These are phyloP conservation scores for Encarsia formosa DNA, from an alignment of 2,888 invertebrate species.

Conservation along the genomic window DNA sequence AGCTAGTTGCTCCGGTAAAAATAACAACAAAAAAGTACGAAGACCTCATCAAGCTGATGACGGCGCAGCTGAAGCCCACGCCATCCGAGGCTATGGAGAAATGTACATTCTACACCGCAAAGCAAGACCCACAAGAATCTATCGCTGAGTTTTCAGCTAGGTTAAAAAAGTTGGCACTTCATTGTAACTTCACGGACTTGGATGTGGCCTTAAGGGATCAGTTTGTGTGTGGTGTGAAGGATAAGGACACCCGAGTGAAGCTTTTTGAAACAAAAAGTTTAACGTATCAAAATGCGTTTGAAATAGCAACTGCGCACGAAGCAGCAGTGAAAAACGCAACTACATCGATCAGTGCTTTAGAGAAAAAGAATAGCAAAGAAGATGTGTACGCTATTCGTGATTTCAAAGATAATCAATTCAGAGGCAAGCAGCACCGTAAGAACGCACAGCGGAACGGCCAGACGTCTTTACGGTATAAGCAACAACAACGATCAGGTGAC, in stretches of 20 bases:
- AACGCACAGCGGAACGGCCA: background rate
- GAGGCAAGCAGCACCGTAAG: background rate
- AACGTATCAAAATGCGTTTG: constrained; percentile 1
- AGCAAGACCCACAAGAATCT: no score
- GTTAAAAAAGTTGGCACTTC: constrained; percentile 20
- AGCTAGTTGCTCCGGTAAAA: constrained; percentile 27
- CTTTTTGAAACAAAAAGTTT: constrained; percentile 5
- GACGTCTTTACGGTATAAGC: background rate
- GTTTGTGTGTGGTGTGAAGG: constrained; percentile 20
- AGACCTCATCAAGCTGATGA: constrained; percentile 23
- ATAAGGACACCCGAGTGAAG: background rate
- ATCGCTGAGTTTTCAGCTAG: no score
- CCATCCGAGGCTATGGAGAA: constrained; percentile 26
- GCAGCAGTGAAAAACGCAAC: constrained; percentile 8
- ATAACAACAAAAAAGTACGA: constrained; percentile 19
- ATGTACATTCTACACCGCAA: constrained; percentile 25
- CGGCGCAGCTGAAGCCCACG: constrained; percentile 27
- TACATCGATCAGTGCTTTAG: background rate
- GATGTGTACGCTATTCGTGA: constrained; percentile 1
- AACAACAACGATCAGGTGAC: background rate
- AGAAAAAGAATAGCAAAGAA: background rate
- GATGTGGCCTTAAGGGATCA: constrained; percentile 26
- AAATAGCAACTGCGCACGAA: constrained; percentile 1
- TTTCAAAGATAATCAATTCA: background rate
- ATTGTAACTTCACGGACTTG: constrained; percentile 28